A percentile compares a stretch with the other conserved stretches of the same genome.
These are phyloP conservation scores for Odontamblyopus rebecca DNA, from an alignment of 2,797 vertebrate species.

Conservation along the genomic window DNA sequence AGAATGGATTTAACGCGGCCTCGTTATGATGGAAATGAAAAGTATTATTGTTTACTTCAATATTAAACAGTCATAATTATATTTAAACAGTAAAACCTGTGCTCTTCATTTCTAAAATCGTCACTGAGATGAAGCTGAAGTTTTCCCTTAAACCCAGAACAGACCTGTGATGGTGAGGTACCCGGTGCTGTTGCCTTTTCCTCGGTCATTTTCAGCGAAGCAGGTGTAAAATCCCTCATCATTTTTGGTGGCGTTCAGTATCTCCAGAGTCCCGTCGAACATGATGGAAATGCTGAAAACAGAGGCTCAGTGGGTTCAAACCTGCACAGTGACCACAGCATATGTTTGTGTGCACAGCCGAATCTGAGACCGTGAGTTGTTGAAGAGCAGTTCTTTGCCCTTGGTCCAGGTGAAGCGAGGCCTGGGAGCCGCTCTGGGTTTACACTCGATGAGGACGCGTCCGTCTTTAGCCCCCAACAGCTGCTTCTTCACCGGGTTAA, in stretches of 20 bases:
- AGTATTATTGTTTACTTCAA: too few species aligned
- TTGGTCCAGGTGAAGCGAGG: constrained; percentile 93
- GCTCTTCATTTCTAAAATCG: too few species aligned
- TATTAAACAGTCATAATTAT: too few species aligned
- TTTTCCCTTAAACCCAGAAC: too few species aligned
- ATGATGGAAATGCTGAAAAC: constrained; percentile 84
- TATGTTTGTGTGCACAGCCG: background rate
- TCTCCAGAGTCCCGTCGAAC: constrained; percentile 94
- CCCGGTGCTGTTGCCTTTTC: constrained; percentile 91
- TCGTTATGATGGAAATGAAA: too few species aligned
- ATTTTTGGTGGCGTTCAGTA: constrained; percentile 86
- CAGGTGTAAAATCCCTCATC: constrained; percentile 92
- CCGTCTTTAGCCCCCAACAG: constrained; percentile 90
- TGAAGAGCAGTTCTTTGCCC: constrained; percentile 89
- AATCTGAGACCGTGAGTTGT: constrained; percentile 83
- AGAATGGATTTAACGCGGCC: too few species aligned
- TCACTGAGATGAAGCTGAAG: too few species aligned
- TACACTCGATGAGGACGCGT: constrained; percentile 93
- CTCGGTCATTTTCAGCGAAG: constrained; percentile 92
- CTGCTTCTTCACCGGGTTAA: constrained; percentile 92
- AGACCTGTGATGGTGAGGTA: constrained; percentile 86
- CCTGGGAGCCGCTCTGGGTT: constrained; percentile 91
- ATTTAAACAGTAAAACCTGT: too few species aligned
- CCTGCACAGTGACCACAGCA: background rate
- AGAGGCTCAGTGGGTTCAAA: background rate